Evolutionary conservation across 2,797 vertebrate species (phyloP).

Genomic region (Rhinophrynus dorsalis): DNA sequence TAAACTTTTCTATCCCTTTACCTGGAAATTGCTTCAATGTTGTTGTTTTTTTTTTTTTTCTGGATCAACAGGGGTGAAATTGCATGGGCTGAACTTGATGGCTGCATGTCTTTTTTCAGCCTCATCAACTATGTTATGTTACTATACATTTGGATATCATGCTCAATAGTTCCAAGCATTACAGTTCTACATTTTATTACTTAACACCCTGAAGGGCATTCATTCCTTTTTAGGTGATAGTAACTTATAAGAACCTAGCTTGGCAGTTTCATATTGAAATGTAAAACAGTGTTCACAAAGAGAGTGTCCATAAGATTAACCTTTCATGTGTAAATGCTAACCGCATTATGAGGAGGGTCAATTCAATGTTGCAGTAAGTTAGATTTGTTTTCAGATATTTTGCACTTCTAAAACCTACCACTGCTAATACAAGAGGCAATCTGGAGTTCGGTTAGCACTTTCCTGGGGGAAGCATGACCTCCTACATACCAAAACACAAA

Average conservation of each 20-base stretch:
- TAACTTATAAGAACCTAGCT: constrained; percentile 19
- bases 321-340: constrained; percentile 37
- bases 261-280: constrained; percentile 26
- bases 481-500: neutral
- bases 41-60: too few species aligned
- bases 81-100: too few species aligned
- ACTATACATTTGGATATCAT: neutral
- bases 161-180: constrained; percentile 9
- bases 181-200: constrained; percentile 1
- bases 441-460: neutral
- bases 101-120: too few species aligned
- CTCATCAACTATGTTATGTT: too few species aligned
- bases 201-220: constrained; percentile 5
- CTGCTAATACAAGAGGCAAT: neutral
- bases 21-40: too few species aligned
- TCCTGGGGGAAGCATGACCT: neutral
- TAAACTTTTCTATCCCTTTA: too few species aligned
- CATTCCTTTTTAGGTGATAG: constrained; percentile 31
- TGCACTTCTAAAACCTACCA: constrained; percentile 3
- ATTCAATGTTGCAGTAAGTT: constrained; percentile 6
- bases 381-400: constrained; percentile 22
- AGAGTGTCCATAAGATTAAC: neutral
- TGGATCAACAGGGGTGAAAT: too few species aligned
- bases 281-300: constrained; percentile 3
- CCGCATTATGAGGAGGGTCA: neutral